Base-by-base conservation (phyloP, 2,888 invertebrate genomes). In the Siphlonurus alternatus region DNA sequence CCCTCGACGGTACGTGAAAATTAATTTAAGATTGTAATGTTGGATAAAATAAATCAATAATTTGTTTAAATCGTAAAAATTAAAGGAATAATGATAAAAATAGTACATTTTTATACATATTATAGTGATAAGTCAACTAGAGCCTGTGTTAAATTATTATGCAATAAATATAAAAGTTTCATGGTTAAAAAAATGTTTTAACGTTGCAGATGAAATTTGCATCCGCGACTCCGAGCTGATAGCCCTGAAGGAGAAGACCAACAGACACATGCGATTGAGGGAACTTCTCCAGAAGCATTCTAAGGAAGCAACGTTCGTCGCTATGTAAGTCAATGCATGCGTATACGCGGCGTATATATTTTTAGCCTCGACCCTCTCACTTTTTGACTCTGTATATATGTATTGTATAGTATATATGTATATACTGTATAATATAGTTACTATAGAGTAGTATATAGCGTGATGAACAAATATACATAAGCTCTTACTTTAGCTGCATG, bases 211-310 rank as follows among this genome's bases (percentile, higher is more conserved):
- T 59, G 76, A 80, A 25, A 83, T 61, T 2, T 66, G 68, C 23
- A 71, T 92, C 60, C 85, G 87, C 7, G 89, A 89, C 62, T 84
- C 88, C 5, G 94, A 94, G 74, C 77, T 94, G 63, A 69, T 87
- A 63, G 87, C 89, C 1, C 87, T 91, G 63, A 86, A 85, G 71
- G 89, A 91, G 69, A 91, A 93, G 72, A 94, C 93, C 0, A 86
- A 91, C 77, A 84, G 96, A 2, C 92, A 97, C 75, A 80, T 97
- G 68, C 85, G 96, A 54, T 79, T 96, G 63, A 82, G 94, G 64
- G 96, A 98, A 75, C 81, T 95, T 62, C 80, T 97, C 63, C 75
- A 83, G 38, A 82, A 89, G 72, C 86, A 94, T 74, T 95, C 94
- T 1, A 80, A 78, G 67, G 85, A 86, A 68, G 89, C 96, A 7